Evolutionary conservation across 1,140 invertebrate genomes (phyloP).

Genomic region (Aphis gossypii): DNA sequence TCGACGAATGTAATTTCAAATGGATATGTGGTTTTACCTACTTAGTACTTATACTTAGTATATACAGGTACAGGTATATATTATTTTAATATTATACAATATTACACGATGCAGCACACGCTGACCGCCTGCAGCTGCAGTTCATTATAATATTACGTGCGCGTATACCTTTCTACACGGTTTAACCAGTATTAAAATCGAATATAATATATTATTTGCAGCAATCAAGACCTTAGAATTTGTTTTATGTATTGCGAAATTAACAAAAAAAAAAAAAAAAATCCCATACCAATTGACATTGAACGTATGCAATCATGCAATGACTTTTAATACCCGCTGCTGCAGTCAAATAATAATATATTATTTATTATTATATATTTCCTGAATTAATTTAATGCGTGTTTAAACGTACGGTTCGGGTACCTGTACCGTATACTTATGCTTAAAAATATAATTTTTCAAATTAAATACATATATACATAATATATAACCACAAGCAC

Average conservation of each 20-base stretch:
- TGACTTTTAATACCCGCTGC: not conserved
- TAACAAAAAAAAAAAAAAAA: not conserved
- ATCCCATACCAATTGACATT: not conserved
- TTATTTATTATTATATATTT: not conserved
- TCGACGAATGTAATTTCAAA: not conserved
- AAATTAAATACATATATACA: not conserved
- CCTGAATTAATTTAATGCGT: constrained; percentile 17
- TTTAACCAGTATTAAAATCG: not conserved
- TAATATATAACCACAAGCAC: not conserved
- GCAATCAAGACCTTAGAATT: not conserved
- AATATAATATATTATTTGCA: constrained; percentile 7
- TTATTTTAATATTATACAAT: not conserved
- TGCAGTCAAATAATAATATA: not conserved
- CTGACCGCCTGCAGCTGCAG: not conserved
- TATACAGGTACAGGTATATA: not conserved
- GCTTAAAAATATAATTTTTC: not conserved
- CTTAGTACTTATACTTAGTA: not conserved
- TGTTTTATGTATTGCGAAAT: not conserved
- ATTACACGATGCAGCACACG: not conserved
- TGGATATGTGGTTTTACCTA: not conserved
- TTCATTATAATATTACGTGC: not conserved
- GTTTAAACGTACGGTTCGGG: not conserved
- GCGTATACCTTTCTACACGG: not conserved
- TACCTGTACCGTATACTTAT: not conserved
- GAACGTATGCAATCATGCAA: not conserved